Conservation (phyloP, 2,888 invertebrate species). For the Ectemnius cavifrons region DNA sequence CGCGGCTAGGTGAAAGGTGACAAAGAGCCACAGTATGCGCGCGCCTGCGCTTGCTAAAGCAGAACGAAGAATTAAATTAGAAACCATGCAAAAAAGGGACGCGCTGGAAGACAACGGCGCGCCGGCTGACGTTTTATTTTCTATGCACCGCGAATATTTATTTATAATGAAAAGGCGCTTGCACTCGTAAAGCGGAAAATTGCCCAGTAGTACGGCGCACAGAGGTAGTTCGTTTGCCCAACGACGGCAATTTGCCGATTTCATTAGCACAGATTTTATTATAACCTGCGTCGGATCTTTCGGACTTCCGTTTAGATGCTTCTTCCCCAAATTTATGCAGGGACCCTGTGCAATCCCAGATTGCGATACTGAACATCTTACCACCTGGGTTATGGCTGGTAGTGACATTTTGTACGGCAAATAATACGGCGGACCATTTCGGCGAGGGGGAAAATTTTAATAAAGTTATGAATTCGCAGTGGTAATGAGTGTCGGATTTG, state of each 20-base stretch:
- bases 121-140: constrained; percentile 24
- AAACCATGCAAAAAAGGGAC: constrained; percentile 34
- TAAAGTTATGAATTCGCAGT: constrained; percentile 21
- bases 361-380: too few relatives aligned
- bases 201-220: not conserved
- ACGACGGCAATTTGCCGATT: too few relatives aligned
- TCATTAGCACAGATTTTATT: not conserved
- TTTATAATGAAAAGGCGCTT: constrained; percentile 25
- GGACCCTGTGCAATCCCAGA: too few relatives aligned
- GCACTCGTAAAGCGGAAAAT: not conserved
- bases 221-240: too few relatives aligned
- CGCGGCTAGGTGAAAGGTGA: constrained; percentile 54
- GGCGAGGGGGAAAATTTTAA: constrained; percentile 11
- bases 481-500: constrained; percentile 29
- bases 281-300: too few relatives aligned
- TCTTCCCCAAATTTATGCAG: too few relatives aligned
- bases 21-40: constrained; percentile 43
- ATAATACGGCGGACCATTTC: too few relatives aligned
- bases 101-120: constrained; percentile 47
- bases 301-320: too few relatives aligned
- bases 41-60: constrained; percentile 13
- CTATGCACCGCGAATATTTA: constrained; percentile 16
- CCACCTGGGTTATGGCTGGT: too few relatives aligned
- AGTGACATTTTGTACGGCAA: too few relatives aligned
- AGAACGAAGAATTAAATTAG: constrained; percentile 62